These are phyloP conservation scores for Chaetophractus vellerosus DNA, from an alignment of 2,797 vertebrate genomes.

Conservation along the genomic window DNA sequence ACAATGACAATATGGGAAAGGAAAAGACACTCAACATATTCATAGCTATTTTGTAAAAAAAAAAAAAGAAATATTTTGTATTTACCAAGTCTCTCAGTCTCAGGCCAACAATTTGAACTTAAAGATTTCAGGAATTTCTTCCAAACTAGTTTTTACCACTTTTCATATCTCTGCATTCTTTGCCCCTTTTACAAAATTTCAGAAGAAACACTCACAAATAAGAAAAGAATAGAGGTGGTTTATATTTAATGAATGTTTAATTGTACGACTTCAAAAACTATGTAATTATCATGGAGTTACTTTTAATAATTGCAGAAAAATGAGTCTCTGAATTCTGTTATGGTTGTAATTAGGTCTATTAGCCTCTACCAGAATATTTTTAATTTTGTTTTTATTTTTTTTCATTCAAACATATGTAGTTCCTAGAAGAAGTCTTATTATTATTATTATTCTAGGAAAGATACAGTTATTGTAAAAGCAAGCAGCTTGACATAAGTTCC, in stretches of 20 bases:
- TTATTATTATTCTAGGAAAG: neutral
- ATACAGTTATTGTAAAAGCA: neutral
- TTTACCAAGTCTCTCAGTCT: neutral
- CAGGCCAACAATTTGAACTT: neutral
- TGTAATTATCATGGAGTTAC: conserved; percentile 34
- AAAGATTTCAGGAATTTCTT: conserved; percentile 25
- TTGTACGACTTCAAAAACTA: conserved; percentile 21
- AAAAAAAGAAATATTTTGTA: neutral
- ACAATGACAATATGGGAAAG: neutral
- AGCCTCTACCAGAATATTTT: conserved; percentile 8
- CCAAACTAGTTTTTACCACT: neutral
- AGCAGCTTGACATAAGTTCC: conserved; percentile 51
- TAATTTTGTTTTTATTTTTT: conserved; percentile 55
- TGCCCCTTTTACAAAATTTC: neutral
- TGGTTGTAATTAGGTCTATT: neutral
- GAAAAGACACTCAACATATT: neutral
- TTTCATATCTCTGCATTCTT: neutral
- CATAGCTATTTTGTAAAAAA: neutral
- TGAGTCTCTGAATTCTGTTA: conserved; percentile 27
- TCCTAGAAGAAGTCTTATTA: neutral
- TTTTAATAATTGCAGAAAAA: neutral
- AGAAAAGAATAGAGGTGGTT: neutral
- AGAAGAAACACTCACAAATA: conserved; percentile 10
- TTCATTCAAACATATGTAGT: neutral
- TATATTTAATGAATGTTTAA: conserved; percentile 38